phyloP scores from a whole-genome alignment of 2,797 vertebrate species.

The Oceanodroma leucorhoa region DNA sequence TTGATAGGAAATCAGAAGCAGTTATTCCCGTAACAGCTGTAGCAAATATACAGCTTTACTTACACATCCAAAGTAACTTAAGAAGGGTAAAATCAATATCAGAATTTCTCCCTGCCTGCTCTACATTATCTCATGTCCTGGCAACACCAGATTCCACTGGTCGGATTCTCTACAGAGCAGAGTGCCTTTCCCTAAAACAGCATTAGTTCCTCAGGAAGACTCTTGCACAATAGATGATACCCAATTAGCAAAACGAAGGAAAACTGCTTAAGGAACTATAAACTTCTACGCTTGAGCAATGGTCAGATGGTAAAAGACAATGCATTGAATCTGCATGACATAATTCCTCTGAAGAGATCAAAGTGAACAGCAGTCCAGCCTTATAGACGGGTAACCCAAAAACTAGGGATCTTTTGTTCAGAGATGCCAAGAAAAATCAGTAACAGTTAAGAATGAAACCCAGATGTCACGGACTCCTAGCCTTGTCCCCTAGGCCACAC shows the following conservation, averaged over 20 bases:
- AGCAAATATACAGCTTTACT: not conserved
- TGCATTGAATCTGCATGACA: not conserved
- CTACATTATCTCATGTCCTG: not conserved
- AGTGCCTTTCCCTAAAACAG: not conserved
- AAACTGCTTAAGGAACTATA: not conserved
- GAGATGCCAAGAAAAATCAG: not conserved
- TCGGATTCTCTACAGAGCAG: not conserved
- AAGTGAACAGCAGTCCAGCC: not conserved
- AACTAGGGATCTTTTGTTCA: not conserved
- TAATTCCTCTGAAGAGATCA: not conserved
- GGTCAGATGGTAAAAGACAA: not conserved
- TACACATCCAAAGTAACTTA: not conserved
- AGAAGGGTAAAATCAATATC: not conserved
- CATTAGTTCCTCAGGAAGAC: not conserved
- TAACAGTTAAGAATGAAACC: not conserved
- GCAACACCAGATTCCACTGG: not conserved
- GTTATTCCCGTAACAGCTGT: not conserved
- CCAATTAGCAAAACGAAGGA: not conserved
- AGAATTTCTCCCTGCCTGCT: not conserved
- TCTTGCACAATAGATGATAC: not conserved
- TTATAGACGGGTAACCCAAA: not conserved
- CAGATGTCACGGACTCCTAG: too few species aligned
- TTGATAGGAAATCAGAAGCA: conserved; percentile 3
- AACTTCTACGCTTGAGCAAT: not conserved
- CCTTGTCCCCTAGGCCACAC: not conserved